A percentile compares a stretch with the other conserved stretches of the same genome.
Conservation (phyloP, 2,888 invertebrate genomes). For the Linhomoeus sp. region DNA sequence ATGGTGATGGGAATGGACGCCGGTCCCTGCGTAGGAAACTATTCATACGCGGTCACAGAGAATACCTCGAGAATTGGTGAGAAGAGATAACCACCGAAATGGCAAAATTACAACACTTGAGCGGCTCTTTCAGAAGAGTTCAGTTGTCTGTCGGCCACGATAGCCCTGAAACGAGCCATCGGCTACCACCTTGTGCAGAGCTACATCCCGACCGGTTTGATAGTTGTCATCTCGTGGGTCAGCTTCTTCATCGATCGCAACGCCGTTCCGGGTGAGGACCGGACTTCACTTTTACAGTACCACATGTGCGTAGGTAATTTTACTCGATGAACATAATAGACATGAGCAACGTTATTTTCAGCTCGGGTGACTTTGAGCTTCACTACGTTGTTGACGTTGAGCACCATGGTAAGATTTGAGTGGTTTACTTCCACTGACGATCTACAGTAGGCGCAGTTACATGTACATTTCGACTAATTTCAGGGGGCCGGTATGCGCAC, state of each 20-base stretch:
- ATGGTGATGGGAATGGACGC: neutral
- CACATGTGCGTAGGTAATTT: too few relatives aligned
- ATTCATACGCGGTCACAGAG: conserved; percentile 19
- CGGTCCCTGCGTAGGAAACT: conserved; percentile 12
- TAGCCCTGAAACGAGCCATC: conserved; percentile 19
- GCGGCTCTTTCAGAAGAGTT: conserved; percentile 14
- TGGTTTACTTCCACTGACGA: too few relatives aligned
- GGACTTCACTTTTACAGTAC: neutral
- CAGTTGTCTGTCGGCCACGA: conserved; percentile 17
- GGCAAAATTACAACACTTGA: too few relatives aligned
- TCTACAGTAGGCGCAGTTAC: too few relatives aligned
- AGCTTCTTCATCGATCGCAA: conserved; percentile 19
- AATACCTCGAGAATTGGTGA: conserved; percentile 16
- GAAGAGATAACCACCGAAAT: too few relatives aligned
- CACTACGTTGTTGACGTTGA: conserved; percentile 21
- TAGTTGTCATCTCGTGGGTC: conserved; percentile 15
- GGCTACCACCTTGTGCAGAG: conserved; percentile 23
- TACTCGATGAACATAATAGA: too few relatives aligned
- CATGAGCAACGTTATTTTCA: too few relatives aligned
- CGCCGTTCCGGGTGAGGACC: conserved; percentile 6
- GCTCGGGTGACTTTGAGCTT: conserved; percentile 22
- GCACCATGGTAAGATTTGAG: conserved; percentile 14
- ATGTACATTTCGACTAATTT: too few relatives aligned
- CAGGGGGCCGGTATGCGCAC: too few relatives aligned
- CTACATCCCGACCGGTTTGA: conserved; percentile 11